Conservation (phyloP, 2,888 invertebrate genomes). For the Acanthosepion lycidas region DNA sequence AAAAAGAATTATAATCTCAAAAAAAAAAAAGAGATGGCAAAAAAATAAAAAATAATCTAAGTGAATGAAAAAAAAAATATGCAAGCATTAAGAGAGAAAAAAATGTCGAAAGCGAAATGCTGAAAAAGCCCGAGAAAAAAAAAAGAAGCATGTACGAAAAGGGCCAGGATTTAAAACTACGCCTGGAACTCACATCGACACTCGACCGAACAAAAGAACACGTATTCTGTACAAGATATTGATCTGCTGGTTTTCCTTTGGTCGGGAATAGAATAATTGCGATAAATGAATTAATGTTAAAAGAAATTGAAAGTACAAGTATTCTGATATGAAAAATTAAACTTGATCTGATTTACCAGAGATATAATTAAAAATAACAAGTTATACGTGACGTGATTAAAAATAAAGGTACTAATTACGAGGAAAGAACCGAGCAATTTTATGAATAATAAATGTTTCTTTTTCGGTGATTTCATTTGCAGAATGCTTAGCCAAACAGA, state of each 20-base stretch:
- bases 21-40: too few relatives aligned
- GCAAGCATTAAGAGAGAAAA: too few relatives aligned
- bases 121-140: too few relatives aligned
- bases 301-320: background rate
- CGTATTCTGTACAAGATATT: background rate
- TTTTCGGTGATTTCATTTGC: background rate
- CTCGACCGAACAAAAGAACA: too few relatives aligned
- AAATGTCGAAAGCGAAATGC: too few relatives aligned
- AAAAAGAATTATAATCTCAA: too few relatives aligned
- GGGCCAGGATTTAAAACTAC: too few relatives aligned
- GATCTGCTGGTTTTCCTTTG: background rate
- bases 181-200: too few relatives aligned
- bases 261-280: background rate
- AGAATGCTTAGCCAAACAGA: background rate
- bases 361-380: conserved; percentile 8
- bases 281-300: background rate
- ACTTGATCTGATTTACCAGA: background rate
- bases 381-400: background rate
- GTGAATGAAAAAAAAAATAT: too few relatives aligned
- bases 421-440: background rate
- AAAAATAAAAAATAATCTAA: too few relatives aligned
- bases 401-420: conserved; percentile 15
- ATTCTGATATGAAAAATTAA: background rate
- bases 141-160: too few relatives aligned
- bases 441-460: conserved; percentile 21